phyloP scores from a whole-genome alignment of 2,888 invertebrate genomes.

The Hartigia nigra region DNA sequence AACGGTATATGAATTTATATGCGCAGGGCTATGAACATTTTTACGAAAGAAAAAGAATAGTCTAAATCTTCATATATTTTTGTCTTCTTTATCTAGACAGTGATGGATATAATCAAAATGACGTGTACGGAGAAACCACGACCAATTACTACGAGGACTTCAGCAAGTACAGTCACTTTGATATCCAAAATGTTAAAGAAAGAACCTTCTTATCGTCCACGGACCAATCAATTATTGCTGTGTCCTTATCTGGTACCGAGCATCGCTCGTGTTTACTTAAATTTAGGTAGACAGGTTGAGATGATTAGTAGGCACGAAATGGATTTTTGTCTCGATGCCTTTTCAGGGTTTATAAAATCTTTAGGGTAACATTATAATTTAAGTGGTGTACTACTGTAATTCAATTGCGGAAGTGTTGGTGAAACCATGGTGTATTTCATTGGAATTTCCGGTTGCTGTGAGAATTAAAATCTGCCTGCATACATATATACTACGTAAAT shows the following conservation, averaged over 20 bases:
- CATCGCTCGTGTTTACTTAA: slow-evolving; percentile 46
- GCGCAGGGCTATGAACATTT: neutral
- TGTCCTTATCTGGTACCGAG: slow-evolving; percentile 48
- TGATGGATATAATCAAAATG: slow-evolving; percentile 39
- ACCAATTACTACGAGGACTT: slow-evolving; percentile 29
- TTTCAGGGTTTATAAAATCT: neutral
- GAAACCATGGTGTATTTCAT: neutral
- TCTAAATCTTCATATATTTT: neutral
- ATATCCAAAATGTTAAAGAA: slow-evolving; percentile 55
- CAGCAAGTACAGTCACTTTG: slow-evolving; percentile 39
- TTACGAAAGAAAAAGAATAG: neutral
- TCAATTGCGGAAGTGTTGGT: neutral
- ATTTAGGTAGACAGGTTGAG: slow-evolving; percentile 44
- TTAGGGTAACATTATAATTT: neutral
- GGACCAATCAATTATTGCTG: slow-evolving; percentile 47
- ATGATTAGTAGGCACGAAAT: neutral
- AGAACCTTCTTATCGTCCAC: slow-evolving; percentile 44
- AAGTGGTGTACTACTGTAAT: neutral
- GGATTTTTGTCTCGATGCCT: neutral
- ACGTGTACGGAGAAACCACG: slow-evolving; percentile 36
- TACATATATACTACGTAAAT: neutral
- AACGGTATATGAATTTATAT: slow-evolving; percentile 20
- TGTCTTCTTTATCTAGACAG: neutral
- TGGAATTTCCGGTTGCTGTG: neutral
- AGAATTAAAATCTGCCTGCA: neutral